Conservation (phyloP, 2,113 vertebrate species). For the Mus musculus region GRCm39 chr4:155304501-155305000, state of each 20-base stretch:
- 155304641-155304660: constrained; percentile 34
- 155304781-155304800: accelerated
- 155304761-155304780: not conserved
- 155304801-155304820: not conserved
- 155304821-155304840: not conserved
- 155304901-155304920: constrained; percentile 69
- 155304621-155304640: not conserved
- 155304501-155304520: not conserved
- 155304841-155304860: not conserved
- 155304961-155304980: constrained; percentile 85
- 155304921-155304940: accelerated
- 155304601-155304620: not conserved
- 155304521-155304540: not conserved
- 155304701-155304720: constrained; percentile 49
- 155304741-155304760: constrained; percentile 59
- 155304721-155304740: constrained; percentile 48
- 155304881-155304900: constrained; percentile 74
- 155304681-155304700: constrained; percentile 39
- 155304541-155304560: not conserved
- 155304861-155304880: not conserved
- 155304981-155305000: constrained; percentile 83
- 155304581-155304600: not conserved
- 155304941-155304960: constrained; percentile 83
- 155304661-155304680: constrained; percentile 42
- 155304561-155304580: not conserved